Evolutionary conservation across 2,888 invertebrate species (phyloP).

Genomic region (Hecatera dysodea): DNA sequence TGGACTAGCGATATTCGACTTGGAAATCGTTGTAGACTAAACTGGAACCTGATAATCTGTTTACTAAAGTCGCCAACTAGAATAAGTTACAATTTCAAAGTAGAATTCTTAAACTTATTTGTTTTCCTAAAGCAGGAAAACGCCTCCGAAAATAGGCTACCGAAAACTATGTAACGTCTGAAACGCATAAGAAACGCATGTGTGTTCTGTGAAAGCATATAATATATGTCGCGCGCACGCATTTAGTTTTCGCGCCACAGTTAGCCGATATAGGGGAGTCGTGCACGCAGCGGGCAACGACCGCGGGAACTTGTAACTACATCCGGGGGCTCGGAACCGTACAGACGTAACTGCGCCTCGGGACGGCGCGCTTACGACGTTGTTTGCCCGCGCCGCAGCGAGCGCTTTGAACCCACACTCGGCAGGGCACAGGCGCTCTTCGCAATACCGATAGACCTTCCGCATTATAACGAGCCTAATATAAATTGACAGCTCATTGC

Average conservation of each 20-base stretch:
- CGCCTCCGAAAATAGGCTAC: slow-evolving; percentile 29
- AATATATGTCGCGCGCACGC: slow-evolving; percentile 68
- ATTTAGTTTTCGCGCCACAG: slow-evolving; percentile 81
- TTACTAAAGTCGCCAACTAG: neutral
- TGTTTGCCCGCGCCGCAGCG: slow-evolving; percentile 69
- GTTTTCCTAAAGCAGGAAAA: slow-evolving; percentile 6
- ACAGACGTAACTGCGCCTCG: slow-evolving; percentile 79
- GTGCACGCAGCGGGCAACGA: slow-evolving; percentile 88
- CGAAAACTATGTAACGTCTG: slow-evolving; percentile 26
- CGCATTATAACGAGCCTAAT: slow-evolving; percentile 71
- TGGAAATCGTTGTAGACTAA: neutral
- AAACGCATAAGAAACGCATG: slow-evolving; percentile 41
- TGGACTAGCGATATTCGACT: neutral
- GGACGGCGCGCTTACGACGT: slow-evolving; percentile 70
- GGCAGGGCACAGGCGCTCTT: slow-evolving; percentile 78
- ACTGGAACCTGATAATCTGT: neutral
- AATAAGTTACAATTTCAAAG: no score
- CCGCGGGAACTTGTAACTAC: slow-evolving; percentile 91
- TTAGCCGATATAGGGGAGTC: slow-evolving; percentile 87
- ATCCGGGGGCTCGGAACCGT: slow-evolving; percentile 77
- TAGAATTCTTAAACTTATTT: slow-evolving; percentile 3
- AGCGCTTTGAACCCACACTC: slow-evolving; percentile 85
- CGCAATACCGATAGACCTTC: slow-evolving; percentile 81
- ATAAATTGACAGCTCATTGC: slow-evolving; percentile 42
- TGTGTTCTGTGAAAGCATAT: slow-evolving; percentile 56